Percentiles rank a stretch among this genome's conserved stretches.
phyloP scores from a whole-genome alignment of 2,113 vertebrate species.

The Mesoclemmys tuberculata region DNA sequence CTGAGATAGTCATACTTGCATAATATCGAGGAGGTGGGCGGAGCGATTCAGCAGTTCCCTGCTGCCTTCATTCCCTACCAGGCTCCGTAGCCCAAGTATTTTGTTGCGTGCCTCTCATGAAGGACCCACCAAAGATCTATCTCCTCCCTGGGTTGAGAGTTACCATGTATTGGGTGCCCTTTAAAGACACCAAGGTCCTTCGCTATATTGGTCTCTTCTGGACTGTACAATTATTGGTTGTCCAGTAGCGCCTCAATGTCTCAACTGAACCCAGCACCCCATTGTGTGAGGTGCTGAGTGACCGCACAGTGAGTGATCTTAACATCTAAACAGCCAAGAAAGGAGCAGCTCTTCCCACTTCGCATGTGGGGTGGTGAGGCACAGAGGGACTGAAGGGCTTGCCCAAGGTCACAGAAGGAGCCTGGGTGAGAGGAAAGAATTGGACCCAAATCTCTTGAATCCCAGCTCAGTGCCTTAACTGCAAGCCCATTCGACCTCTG shows the following conservation, averaged over 20 bases:
- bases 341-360: background rate
- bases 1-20: conserved; percentile 37
- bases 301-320: background rate
- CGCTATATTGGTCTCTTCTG: background rate
- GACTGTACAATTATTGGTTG: background rate
- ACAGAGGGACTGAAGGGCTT: background rate
- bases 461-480: background rate
- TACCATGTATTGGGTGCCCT: rapidly evolving
- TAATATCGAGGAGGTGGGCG: background rate
- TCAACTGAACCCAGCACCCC: background rate
- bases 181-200: too few species aligned
- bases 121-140: background rate
- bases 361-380: background rate
- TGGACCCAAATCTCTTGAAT: background rate
- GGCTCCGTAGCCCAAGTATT: background rate
- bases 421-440: background rate
- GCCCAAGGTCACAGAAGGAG: background rate
- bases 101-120: background rate
- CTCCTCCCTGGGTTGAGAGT: background rate
- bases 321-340: background rate
- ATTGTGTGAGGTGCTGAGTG: background rate
- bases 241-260: background rate
- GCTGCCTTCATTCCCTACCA: background rate
- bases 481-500: background rate
- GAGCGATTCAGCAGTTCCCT: background rate